Base-by-base conservation (phyloP, 2,888 invertebrate species). In the Horisme vitalbata region DNA sequence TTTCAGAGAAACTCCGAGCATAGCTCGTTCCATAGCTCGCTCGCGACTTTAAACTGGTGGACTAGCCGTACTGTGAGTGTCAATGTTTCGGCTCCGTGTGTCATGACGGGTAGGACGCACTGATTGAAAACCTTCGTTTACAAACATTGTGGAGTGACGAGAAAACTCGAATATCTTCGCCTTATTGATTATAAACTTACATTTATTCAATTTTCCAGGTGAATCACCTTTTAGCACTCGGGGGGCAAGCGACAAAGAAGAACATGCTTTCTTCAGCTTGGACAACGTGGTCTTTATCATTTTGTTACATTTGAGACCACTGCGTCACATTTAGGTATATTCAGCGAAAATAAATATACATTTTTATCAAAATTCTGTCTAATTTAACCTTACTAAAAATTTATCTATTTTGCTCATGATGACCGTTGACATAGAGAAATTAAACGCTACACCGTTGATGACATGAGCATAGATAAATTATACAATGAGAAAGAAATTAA, bases 341-440 rank as follows among this genome's bases (percentile, higher is more conserved):
- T 55, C 71, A 75, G 74, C 71, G 71, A 73, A 76, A 78, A 74
- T 74, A 75, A 70, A 65, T 59, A 62, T 64, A 64, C 71, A 75
- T 77, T 73, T 78, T 61, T 34, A 50, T 52, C 38, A 24, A 36
- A 24, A 48, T 51, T 45, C 32, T 49, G 55, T 14, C 47, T 45
- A 38, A 41, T 34, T 28, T 44, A 44, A 53, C n/a, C 14, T 21
- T 38, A 52, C 45, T 35, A 37, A 55, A 59, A 59, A 50, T 48
- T 45, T 55, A 10, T 43, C 18, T 21, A 36, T 52, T 45, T 32
- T 53, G 55, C 34, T 52, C 59, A 53, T 36, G 41, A 33, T 41
- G 3, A 51, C 31, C 51, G 32, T 34, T 30, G 24, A 14, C 26
- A 18, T 31, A 23, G n/a, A n/a, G n/a, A n/a, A n/a, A n/a, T n/a